Evolutionary conservation across 1,140 invertebrate genomes (phyloP).

Genomic region (Marisa cornuarietis): DNA sequence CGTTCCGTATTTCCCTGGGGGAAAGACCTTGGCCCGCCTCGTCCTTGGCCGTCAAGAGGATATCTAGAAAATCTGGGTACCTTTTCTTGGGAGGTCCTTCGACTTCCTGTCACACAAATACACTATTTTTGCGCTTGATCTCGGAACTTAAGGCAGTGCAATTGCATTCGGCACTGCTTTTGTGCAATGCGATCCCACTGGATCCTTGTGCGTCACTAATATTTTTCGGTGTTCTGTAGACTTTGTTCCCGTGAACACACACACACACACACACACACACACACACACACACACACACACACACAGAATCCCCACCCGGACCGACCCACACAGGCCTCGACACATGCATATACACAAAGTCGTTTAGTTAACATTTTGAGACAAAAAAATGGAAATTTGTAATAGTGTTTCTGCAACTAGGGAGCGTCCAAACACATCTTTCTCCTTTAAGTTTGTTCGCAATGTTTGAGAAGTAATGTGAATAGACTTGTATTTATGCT

Average conservation of each 20-base stretch:
- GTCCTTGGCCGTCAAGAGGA: conserved; percentile 47
- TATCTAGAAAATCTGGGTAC: conserved; percentile 48
- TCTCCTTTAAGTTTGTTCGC: no score
- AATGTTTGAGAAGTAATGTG: no score
- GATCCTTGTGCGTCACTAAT: no score
- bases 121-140: background rate
- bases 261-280: no score
- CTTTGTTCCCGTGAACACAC: no score
- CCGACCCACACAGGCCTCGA: background rate
- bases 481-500: no score
- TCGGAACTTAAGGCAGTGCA: no score
- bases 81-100: conserved; percentile 22
- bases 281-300: background rate
- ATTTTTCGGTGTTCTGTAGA: no score
- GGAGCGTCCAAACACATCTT: no score
- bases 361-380: background rate
- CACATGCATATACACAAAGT: background rate
- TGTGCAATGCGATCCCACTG: no score
- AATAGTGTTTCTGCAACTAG: no score
- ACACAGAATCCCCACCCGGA: background rate
- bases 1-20: conserved; percentile 46
- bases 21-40: conserved; percentile 46
- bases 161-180: no score
- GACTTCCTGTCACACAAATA: conserved; percentile 6
- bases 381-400: background rate